Base-by-base conservation (phyloP, 2,888 invertebrate species). In the Hyppa rectilinea region DNA sequence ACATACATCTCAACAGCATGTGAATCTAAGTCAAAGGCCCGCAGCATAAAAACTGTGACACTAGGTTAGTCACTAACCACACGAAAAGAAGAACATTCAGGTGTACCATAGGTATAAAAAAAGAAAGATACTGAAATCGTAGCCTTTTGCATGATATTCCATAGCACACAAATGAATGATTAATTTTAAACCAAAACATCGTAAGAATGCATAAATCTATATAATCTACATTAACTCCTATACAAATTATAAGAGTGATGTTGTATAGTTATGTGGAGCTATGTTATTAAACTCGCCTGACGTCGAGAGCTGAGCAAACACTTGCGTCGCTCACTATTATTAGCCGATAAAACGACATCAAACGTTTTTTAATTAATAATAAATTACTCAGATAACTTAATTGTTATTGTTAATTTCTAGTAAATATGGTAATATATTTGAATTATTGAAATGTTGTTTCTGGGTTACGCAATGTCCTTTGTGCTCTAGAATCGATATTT, bases 321-420 rank as follows among this genome's bases (percentile, higher is more conserved):
- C 36, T 66, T 17, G 50, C 71, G 34, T 40, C 29, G 58, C 34
- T 47, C 26, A 58, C 69, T 74, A 80, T 76, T 74, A 74, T 62
- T 80, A 65, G 74, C 65, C 20, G 75, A 73, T 23, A 59, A 17
- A 58, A 70, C 52, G 50, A 36, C 58, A 70, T 52, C 34, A 61
- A 64, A 23, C 38, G 23, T 56, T 12, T 58, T 53, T n/a, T n/a
- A n/a, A 58, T 69, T 58, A 45, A 49, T 56, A 73, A 70, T 70
- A 58, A 65, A 73, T 80, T 52, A 82, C 53, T 40, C 6, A 31
- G 61, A 78, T 78, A 78, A 62, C 31, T 78, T 78, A 56, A 62
- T 72, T 71, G 62, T 50, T 71, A 53, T 71, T 75, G 58, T 63
- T 55, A 50, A 47, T 50, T 56, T 71, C 71, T 20, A 64, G 59